A percentile compares a stretch with the other conserved stretches of the same genome.
These are phyloP conservation scores for Drosophila vallismaia DNA, from an alignment of 2,888 invertebrate species.

Conservation along the genomic window DNA sequence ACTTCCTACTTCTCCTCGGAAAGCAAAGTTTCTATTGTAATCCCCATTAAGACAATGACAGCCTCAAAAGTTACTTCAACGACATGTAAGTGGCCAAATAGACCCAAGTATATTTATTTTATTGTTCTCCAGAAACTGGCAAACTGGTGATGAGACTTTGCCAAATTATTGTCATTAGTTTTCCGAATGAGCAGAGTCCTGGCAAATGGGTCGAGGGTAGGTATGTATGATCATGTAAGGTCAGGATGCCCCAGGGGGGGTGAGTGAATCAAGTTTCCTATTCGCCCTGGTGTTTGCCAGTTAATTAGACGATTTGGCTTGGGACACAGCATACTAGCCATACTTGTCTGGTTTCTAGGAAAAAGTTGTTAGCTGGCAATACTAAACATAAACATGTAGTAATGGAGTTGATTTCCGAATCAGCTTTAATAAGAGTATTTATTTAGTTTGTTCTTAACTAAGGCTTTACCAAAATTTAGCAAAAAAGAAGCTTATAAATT, in stretches of 20 bases:
- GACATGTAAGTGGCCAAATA: constrained; percentile 55
- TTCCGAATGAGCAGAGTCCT: constrained; percentile 47
- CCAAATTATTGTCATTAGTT: constrained; percentile 78
- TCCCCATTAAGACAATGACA: constrained; percentile 45
- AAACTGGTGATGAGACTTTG: constrained; percentile 60
- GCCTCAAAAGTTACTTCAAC: constrained; percentile 58
- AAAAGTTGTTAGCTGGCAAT: constrained; percentile 59
- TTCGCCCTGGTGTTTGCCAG: constrained; percentile 37
- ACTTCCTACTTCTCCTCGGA: background rate
- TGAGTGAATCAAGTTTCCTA: constrained; percentile 22
- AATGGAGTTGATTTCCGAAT: constrained; percentile 45
- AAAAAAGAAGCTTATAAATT: background rate
- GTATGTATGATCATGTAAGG: constrained; percentile 30
- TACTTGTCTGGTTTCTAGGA: constrained; percentile 9
- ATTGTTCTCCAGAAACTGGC: constrained; percentile 58
- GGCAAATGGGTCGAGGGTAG: constrained; percentile 17
- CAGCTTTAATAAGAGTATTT: constrained; percentile 23
- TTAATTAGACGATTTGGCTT: constrained; percentile 70
- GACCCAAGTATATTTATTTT: constrained; percentile 70
- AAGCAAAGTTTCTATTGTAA: constrained; percentile 31
- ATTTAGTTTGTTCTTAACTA: too few species aligned
- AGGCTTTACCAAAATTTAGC: background rate
- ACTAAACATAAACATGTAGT: constrained; percentile 54
- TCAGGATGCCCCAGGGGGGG: constrained; percentile 47
- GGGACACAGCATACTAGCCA: constrained; percentile 16